A percentile compares a stretch with the other conserved stretches of the same genome.
These are phyloP conservation scores for Trichogramma dendrolimi DNA, from an alignment of 2,888 invertebrate genomes.

Conservation along the genomic window DNA sequence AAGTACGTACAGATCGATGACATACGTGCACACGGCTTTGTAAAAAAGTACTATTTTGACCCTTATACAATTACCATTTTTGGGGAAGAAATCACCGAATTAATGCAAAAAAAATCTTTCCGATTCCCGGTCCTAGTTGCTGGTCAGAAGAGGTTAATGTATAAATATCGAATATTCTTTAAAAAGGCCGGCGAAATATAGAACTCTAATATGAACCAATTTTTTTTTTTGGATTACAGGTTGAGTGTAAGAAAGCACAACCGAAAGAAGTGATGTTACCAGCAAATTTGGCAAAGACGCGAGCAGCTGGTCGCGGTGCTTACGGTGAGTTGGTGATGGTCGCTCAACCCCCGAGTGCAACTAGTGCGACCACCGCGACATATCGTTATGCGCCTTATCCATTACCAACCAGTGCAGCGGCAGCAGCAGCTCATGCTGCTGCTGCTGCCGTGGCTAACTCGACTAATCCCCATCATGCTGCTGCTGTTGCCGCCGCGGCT, in stretches of 20 bases:
- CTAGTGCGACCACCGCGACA: slow-evolving; percentile 56
- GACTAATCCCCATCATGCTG: slow-evolving; percentile 33
- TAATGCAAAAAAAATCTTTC: too few species aligned
- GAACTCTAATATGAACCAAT: too few species aligned
- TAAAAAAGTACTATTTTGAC: too few species aligned
- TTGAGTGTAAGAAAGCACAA: slow-evolving; percentile 99
- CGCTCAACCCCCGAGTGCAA: slow-evolving; percentile 62
- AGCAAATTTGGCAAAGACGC: slow-evolving; percentile 90
- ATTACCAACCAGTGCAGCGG: slow-evolving; percentile 51
- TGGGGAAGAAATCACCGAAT: too few species aligned
- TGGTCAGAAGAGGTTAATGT: too few species aligned
- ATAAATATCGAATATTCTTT: too few species aligned
- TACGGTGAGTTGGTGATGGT: slow-evolving; percentile 96
- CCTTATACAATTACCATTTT: too few species aligned
- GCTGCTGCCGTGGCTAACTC: slow-evolving; percentile 39
- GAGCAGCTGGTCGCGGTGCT: slow-evolving; percentile 91
- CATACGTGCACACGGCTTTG: too few species aligned
- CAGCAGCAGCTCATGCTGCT: slow-evolving; percentile 48
- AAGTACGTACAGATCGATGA: too few species aligned
- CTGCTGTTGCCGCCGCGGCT: slow-evolving; percentile 50
- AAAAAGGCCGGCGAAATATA: too few species aligned
- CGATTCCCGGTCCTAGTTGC: too few species aligned
- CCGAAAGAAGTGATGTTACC: slow-evolving; percentile 99
- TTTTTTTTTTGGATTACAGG: slow-evolving; percentile 58
- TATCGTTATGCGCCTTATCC: slow-evolving; percentile 50